Conservation (phyloP, 2,797 vertebrate genomes). For the Botia kubotai region DNA sequence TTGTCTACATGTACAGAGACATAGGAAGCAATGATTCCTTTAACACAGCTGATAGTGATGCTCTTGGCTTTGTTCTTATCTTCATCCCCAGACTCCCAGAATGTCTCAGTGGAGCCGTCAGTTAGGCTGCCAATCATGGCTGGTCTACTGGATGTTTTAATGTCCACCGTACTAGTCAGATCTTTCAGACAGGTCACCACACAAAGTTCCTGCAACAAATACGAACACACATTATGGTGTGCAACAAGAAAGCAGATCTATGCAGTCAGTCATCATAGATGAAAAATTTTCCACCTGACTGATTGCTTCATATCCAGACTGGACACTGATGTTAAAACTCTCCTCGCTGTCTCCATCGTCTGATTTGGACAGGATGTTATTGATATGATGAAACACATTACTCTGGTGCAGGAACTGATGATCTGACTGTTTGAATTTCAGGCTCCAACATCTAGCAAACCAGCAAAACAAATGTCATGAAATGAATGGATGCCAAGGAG, state of each 20-base stretch:
- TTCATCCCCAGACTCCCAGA: constrained; percentile 99
- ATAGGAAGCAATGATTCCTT: constrained; percentile 93
- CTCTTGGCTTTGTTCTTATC: constrained; percentile 99
- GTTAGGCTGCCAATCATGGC: constrained; percentile 99
- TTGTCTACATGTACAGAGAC: constrained; percentile 97
- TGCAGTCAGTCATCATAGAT: not conserved
- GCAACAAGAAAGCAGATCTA: not conserved
- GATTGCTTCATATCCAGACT: constrained; percentile 96
- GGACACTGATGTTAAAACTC: constrained; percentile 97
- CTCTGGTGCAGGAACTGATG: constrained; percentile 99
- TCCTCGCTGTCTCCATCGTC: constrained; percentile 99
- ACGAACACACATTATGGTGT: not conserved
- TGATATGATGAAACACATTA: constrained; percentile 99
- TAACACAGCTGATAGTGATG: constrained; percentile 97
- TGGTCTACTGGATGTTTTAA: constrained; percentile 97
- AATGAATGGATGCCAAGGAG: no score
- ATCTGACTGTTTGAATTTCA: constrained; percentile 99
- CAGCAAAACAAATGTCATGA: not conserved
- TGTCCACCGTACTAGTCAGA: constrained; percentile 94
- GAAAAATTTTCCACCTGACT: constrained; percentile 84
- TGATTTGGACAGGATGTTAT: constrained; percentile 99
- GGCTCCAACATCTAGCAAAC: constrained; percentile 93
- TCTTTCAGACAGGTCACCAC: constrained; percentile 96
- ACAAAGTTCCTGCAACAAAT: constrained; percentile 86
- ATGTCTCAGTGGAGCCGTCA: constrained; percentile 97